Conservation (phyloP, 2,797 vertebrate genomes). For the Uromys caudimaculatus region DNA sequence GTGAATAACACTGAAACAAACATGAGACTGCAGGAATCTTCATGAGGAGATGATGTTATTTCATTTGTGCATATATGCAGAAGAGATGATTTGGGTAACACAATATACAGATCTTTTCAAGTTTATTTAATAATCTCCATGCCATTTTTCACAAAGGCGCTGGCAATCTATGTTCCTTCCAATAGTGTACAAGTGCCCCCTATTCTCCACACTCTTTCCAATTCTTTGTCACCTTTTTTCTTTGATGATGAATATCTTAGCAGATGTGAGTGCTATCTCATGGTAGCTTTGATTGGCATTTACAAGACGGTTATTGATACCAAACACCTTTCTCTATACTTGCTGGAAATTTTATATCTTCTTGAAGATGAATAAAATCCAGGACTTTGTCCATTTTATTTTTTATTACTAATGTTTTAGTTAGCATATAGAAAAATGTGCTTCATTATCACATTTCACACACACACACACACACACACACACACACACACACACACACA, state of each 20-base stretch:
- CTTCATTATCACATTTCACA: neutral
- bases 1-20: neutral
- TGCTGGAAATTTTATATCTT: neutral
- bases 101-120: neutral
- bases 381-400: neutral
- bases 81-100: neutral
- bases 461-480: too few relatives aligned
- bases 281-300: neutral
- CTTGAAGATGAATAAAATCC: neutral
- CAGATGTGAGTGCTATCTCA: neutral
- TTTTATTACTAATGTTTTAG: neutral
- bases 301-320: neutral
- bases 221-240: neutral
- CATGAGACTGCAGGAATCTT: too few relatives aligned
- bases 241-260: neutral
- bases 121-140: neutral
- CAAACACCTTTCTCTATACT: neutral
- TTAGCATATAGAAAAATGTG: neutral
- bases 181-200: neutral
- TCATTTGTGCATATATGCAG: too few relatives aligned
- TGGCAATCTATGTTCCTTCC: too few relatives aligned
- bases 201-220: neutral
- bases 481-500: neutral
- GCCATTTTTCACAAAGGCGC: neutral
- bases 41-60: neutral